A percentile compares a stretch with the other conserved stretches of the same genome.
Conservation (phyloP, 2,888 invertebrate species). For the Campaea margaritaria region DNA sequence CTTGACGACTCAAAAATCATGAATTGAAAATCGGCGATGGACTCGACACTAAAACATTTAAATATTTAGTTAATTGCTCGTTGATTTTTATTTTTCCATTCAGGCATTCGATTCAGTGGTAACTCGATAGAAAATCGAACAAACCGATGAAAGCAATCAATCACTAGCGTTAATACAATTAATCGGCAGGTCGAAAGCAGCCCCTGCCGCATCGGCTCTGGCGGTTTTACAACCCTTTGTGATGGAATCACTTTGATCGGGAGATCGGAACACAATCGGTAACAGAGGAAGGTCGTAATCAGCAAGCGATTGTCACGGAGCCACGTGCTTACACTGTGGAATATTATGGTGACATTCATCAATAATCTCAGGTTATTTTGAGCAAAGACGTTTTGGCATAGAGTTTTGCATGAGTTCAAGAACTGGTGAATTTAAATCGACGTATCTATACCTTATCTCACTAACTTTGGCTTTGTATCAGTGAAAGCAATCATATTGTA, state of each 20-base stretch:
- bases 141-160: conserved; percentile 49
- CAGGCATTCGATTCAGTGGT: conserved; percentile 26
- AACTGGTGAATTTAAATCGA: neutral
- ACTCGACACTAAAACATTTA: conserved; percentile 15
- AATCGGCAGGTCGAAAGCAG: conserved; percentile 60
- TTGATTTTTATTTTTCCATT: conserved; percentile 26
- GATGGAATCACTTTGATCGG: conserved; percentile 75
- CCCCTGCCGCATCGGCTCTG: conserved; percentile 60
- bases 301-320: conserved; percentile 64
- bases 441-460: too few relatives aligned
- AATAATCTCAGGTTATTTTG: conserved; percentile 22
- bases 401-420: neutral
- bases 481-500: too few relatives aligned
- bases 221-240: conserved; percentile 78
- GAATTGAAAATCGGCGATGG: conserved; percentile 5
- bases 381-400: neutral
- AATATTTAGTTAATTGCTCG: conserved; percentile 16
- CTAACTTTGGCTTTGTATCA: too few relatives aligned
- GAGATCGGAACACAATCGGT: conserved; percentile 56
- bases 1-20: neutral
- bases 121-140: conserved; percentile 40
- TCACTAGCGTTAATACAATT: conserved; percentile 64
- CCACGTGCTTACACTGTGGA: conserved; percentile 48
- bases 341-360: conserved; percentile 52
- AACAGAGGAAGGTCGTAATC: conserved; percentile 69